These are phyloP conservation scores for Xanthorhoe designata DNA, from an alignment of 2,888 invertebrate species.

Conservation along the genomic window DNA sequence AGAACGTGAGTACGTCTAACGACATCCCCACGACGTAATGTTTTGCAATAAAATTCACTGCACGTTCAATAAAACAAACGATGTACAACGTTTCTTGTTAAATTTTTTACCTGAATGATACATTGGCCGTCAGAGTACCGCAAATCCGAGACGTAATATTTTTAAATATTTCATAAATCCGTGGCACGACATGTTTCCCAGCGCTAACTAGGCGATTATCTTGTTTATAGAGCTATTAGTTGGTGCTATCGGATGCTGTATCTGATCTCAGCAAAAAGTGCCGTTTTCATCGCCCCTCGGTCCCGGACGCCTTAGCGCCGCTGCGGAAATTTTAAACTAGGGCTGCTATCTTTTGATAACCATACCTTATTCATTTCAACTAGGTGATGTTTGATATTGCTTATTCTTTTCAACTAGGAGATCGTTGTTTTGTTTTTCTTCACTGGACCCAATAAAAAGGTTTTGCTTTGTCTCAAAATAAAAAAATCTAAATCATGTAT, in stretches of 20 bases:
- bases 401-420: neutral
- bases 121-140: constrained; percentile 38
- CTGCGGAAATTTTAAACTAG: constrained; percentile 48
- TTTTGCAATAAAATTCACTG: constrained; percentile 27
- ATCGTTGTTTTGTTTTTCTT: neutral
- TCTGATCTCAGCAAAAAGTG: constrained; percentile 76
- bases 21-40: constrained; percentile 7
- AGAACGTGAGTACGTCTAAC: neutral
- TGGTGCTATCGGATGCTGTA: constrained; percentile 73
- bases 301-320: constrained; percentile 47
- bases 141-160: constrained; percentile 47
- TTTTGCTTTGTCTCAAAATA: no score
- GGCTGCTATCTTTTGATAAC: constrained; percentile 42
- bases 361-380: neutral
- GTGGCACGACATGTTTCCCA: constrained; percentile 60
- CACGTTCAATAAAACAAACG: constrained; percentile 25
- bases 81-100: constrained; percentile 17
- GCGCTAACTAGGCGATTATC: constrained; percentile 77
- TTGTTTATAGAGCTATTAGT: constrained; percentile 82
- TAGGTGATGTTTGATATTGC: neutral
- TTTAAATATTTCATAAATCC: constrained; percentile 56
- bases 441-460: no score
- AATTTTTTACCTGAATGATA: constrained; percentile 25
- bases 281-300: constrained; percentile 71
- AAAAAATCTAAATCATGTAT: no score